These are phyloP conservation scores for Orbicella faveolata DNA, from an alignment of 64 coral and sea anemone genomes.

Conservation along the genomic window DNA sequence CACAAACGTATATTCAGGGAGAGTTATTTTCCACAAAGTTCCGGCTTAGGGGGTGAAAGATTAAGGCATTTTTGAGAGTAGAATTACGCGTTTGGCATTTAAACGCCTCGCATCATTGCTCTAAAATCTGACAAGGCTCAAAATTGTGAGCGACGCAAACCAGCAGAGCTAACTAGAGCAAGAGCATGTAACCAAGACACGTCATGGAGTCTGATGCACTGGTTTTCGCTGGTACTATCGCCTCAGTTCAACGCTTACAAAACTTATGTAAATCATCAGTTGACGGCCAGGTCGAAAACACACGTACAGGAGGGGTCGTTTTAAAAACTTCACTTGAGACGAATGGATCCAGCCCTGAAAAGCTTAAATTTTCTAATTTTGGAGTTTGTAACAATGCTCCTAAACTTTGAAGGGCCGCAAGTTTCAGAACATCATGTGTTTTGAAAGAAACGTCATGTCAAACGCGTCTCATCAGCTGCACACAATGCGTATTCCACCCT, in stretches of 20 bases:
- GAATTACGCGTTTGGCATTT: constrained; percentile 16
- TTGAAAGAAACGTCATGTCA: background rate
- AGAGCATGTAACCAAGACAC: background rate
- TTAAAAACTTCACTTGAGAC: background rate
- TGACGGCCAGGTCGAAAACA: background rate
- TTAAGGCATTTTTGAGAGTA: constrained; percentile 37
- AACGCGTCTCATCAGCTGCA: background rate
- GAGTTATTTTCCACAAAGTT: background rate
- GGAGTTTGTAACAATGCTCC: background rate
- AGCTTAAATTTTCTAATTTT: background rate
- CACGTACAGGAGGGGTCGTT: background rate
- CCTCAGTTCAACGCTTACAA: background rate
- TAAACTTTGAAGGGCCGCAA: background rate
- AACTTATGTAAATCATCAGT: background rate
- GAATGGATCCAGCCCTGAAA: background rate
- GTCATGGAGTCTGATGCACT: background rate
- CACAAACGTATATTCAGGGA: constrained; percentile 9
- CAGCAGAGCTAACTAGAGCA: background rate
- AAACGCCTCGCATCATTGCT: background rate
- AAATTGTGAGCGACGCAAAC: background rate
- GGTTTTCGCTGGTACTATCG: background rate
- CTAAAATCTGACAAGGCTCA: constrained; percentile 28
- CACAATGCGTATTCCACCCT: background rate
- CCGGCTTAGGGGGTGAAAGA: constrained; percentile 17
- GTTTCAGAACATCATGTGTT: background rate